Base-by-base conservation (phyloP, 2,113 vertebrate genomes). In the Oreochromis niloticus region DNA sequence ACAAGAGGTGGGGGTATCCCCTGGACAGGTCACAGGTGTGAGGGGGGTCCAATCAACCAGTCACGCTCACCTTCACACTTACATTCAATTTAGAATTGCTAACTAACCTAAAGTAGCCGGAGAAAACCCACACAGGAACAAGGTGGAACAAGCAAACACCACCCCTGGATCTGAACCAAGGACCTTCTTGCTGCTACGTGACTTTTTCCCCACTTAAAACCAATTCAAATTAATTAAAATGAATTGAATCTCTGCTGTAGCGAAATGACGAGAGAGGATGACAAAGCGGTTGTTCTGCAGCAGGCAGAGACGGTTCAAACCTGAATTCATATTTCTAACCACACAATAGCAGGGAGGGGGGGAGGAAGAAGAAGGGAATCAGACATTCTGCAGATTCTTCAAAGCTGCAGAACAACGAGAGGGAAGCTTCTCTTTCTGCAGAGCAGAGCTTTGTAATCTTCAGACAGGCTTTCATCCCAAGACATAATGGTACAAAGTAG, bases 381-480 rank as follows among this genome's bases (percentile, higher is more conserved):
- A 17, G 63, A 39, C 22, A 56, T 13, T 13, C 59, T 48, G 50
- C 80, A 84, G 73, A 81, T 83, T 50, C 81, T 85, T 91, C 84
- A 91, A 91, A 92, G 82, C 27, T 61, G 80, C 41, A 11, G 56
- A 81, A 46, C 30, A 9, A 73, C n/a, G 1, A 36, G 32, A 83
- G 61, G 9, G 11, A 56, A 50, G 17, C 46, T 17, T 80, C 66
- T 75, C 6, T 50, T 22, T 24, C 59, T 34, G 43, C 27, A 78
- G 78, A 83, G 43, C 22, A 0, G 84, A 81, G 82, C 46, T 82
- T 73, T 89, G 83, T 50, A 36, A 82, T 83, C 83, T 80, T 84
- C 81, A 83, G 80, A 46, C 68, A 11, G 4, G 48, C 81, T 93
- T 92, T 92, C 68, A 90, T 83, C 30, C 57, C 3, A 5, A 57